Percentiles rank a stretch among this genome's conserved stretches.
Conservation (phyloP, 2,797 vertebrate species). For the Tragelaphus eurycerus region DNA sequence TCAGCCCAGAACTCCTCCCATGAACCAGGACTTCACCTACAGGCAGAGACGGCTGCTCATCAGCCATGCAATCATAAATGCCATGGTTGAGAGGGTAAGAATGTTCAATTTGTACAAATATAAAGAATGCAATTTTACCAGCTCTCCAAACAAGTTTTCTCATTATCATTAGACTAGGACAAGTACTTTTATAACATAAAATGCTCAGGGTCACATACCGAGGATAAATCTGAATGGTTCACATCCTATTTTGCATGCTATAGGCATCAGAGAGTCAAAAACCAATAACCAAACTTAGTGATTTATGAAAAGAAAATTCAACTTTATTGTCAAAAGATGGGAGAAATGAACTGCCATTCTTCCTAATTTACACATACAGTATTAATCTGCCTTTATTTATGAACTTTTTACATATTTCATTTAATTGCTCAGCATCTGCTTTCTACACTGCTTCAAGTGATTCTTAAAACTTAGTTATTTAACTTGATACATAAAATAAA, state of each 20-base stretch:
- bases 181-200: neutral
- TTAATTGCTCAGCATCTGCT: neutral
- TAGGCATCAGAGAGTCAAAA: neutral
- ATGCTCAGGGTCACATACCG: neutral
- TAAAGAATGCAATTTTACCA: neutral
- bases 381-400: neutral
- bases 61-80: neutral
- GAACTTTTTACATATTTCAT: neutral
- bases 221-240: neutral
- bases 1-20: neutral
- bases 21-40: neutral
- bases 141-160: neutral
- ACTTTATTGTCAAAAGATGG: neutral
- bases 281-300: neutral
- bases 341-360: neutral
- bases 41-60: neutral
- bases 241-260: neutral
- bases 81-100: neutral
- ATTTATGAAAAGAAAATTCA: neutral
- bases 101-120: neutral
- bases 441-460: neutral
- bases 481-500: neutral
- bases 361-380: neutral
- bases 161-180: neutral
- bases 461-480: neutral